Evolutionary conservation across 2,797 vertebrate genomes (phyloP).

Genomic region (Alosa sapidissima): DNA sequence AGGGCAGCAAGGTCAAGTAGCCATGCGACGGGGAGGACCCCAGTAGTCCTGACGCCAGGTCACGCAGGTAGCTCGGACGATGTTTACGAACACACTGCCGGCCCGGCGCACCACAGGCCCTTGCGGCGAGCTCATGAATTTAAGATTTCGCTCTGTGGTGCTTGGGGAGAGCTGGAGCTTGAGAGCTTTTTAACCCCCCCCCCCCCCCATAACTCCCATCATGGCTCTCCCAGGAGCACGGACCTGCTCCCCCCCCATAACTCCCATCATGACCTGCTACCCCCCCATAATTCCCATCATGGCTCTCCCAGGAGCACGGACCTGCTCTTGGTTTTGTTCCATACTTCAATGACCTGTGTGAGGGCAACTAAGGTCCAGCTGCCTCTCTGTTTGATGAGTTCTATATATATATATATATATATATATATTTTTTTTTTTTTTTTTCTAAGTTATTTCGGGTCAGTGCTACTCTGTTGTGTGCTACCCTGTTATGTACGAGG

Average conservation of each 20-base stretch:
- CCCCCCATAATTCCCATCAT: too few species aligned
- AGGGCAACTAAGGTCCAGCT: not conserved
- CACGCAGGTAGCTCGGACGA: not conserved
- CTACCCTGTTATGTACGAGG: too few species aligned
- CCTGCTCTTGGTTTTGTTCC: not conserved
- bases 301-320: not conserved
- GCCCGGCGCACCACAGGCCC: not conserved
- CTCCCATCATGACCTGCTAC: too few species aligned
- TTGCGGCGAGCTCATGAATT: not conserved
- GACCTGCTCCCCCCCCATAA: too few species aligned
- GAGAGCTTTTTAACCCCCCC: conserved; percentile 4
- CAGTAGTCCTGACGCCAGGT: not conserved
- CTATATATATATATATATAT: too few species aligned
- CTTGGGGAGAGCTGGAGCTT: not conserved
- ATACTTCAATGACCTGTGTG: not conserved
- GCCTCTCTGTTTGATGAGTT: too few species aligned
- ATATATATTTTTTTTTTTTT: too few species aligned
- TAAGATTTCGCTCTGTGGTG: not conserved
- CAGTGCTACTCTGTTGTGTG: not conserved
- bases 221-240: not conserved
- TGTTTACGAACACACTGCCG: not conserved
- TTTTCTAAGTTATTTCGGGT: not conserved
- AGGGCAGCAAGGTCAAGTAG: not conserved
- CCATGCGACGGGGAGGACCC: not conserved
- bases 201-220: not conserved